Evolutionary conservation across 2,113 vertebrate species (phyloP).

Genomic region (Stigmatopora nigra): DNA sequence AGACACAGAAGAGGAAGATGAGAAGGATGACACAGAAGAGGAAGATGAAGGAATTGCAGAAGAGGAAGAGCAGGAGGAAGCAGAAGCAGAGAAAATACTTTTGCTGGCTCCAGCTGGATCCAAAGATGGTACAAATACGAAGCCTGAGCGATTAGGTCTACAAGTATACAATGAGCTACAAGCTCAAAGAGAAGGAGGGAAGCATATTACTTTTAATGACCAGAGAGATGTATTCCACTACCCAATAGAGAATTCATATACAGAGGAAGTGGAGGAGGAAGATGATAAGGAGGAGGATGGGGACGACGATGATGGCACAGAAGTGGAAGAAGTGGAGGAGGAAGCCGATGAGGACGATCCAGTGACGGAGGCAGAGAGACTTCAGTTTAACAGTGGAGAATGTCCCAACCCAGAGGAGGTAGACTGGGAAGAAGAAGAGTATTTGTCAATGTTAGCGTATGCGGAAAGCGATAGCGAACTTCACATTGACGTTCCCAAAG

Average conservation of each 20-base stretch:
- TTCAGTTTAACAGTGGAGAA: conserved; percentile 66
- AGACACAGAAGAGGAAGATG: conserved; percentile 9
- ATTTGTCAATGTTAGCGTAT: conserved; percentile 11
- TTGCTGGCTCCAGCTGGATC: conserved; percentile 36
- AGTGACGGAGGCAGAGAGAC: conserved; percentile 78
- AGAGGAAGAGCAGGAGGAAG: conserved; percentile 31
- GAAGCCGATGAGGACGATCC: conserved; percentile 62
- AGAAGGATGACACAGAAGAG: conserved; percentile 1
- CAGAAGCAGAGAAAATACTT: conserved; percentile 42
- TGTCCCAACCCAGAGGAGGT: conserved; percentile 70
- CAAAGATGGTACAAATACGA: background rate
- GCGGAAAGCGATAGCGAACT: conserved; percentile 26
- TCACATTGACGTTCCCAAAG: conserved; percentile 18
- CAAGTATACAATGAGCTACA: conserved; percentile 40
- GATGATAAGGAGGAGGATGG: conserved; percentile 18
- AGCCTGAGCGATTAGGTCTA: conserved; percentile 40
- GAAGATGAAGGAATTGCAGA: conserved; percentile 26
- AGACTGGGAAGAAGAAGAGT: conserved; percentile 48
- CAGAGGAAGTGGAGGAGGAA: conserved; percentile 49
- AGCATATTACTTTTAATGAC: conserved; percentile 51
- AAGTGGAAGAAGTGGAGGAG: conserved; percentile 30
- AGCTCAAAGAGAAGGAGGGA: conserved; percentile 20
- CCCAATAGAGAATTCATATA: conserved; percentile 52
- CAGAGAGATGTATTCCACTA: conserved; percentile 56
- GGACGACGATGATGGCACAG: conserved; percentile 29